Evolutionary conservation across 2,888 invertebrate genomes (phyloP).

Genomic region (Drosophila affinis): DNA sequence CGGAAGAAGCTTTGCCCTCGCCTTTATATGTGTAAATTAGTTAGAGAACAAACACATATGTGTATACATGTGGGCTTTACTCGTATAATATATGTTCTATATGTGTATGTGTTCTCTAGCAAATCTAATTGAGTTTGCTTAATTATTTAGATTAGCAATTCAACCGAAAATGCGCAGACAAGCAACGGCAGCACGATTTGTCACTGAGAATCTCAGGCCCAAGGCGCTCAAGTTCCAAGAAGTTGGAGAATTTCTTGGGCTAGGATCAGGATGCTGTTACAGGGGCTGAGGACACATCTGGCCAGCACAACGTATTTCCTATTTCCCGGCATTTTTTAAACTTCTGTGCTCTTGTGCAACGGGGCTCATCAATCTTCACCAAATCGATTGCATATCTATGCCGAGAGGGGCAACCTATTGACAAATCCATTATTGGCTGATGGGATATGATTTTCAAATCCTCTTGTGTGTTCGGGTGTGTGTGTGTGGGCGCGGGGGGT

Average conservation of each 20-base stretch:
- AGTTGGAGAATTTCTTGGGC: conserved; percentile 9
- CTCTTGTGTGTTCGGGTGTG: too few relatives aligned
- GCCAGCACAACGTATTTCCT: conserved; percentile 9
- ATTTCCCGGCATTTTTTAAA: conserved; percentile 1
- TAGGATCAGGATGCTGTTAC: conserved; percentile 1
- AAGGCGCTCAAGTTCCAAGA: neutral
- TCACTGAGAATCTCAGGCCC: conserved; percentile 24
- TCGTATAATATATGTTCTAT: neutral
- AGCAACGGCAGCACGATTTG: conserved; percentile 55
- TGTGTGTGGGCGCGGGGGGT: too few relatives aligned
- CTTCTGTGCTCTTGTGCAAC: neutral
- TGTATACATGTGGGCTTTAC: neutral
- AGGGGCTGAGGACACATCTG: neutral
- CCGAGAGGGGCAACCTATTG: neutral
- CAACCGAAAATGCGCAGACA: conserved; percentile 35
- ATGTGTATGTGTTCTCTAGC: conserved; percentile 32
- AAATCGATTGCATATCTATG: conserved; percentile 20
- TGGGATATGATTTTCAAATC: too few relatives aligned
- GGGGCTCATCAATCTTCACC: conserved; percentile 12
- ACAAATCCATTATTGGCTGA: conserved; percentile 24
- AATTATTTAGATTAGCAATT: conserved; percentile 73
- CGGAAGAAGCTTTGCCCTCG: conserved; percentile 12
- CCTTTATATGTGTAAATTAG: conserved; percentile 40
- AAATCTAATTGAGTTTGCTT: conserved; percentile 74
- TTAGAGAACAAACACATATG: conserved; percentile 18